Evolutionary conservation across 2,888 invertebrate genomes (phyloP).

Genomic region (Tortricodes alternella): DNA sequence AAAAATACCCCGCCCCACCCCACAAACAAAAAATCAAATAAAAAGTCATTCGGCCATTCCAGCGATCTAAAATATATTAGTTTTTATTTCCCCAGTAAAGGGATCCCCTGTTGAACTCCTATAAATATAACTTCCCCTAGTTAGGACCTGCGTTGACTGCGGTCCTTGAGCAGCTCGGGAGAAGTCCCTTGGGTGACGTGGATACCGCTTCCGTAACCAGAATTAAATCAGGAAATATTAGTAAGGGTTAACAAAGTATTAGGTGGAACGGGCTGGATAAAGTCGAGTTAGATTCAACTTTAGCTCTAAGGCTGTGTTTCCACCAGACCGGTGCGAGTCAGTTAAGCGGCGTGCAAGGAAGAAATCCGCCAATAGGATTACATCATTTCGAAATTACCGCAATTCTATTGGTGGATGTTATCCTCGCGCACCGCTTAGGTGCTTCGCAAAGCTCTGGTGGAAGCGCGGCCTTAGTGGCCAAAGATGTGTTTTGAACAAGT

Average conservation of each 20-base stretch:
- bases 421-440: too few species aligned
- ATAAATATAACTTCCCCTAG: constrained; percentile 16
- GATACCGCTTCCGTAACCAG: constrained; percentile 24
- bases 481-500: too few species aligned
- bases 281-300: constrained; percentile 19
- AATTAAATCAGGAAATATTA: constrained; percentile 30
- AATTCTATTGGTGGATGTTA: too few species aligned
- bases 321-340: too few species aligned
- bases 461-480: too few species aligned
- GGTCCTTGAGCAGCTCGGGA: neutral
- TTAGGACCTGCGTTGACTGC: neutral
- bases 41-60: neutral
- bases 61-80: neutral
- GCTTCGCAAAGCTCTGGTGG: too few species aligned
- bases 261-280: constrained; percentile 27
- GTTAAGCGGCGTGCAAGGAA: too few species aligned
- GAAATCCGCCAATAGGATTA: too few species aligned
- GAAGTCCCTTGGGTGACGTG: constrained; percentile 15
- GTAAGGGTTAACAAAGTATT: constrained; percentile 25
- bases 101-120: neutral
- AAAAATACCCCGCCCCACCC: too few species aligned
- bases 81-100: neutral
- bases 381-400: too few species aligned
- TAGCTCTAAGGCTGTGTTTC: neutral
- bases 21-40: too few species aligned